Conservation (phyloP, 2,888 invertebrate genomes). For the Biston betularia region DNA sequence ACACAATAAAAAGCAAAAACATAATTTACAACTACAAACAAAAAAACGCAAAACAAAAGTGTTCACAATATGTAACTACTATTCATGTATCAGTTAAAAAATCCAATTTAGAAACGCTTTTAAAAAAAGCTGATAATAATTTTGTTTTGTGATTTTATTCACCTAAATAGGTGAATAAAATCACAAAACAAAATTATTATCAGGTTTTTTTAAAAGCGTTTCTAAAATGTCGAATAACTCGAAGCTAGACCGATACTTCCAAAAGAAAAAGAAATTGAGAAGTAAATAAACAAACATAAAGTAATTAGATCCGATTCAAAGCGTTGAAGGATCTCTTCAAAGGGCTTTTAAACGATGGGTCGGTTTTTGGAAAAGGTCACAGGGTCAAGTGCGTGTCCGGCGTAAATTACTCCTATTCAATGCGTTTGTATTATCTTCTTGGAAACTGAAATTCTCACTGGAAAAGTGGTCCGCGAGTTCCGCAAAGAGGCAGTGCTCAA, state of each 20-base stretch:
- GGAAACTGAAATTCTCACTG: slow-evolving; percentile 12
- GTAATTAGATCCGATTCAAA: slow-evolving; percentile 32
- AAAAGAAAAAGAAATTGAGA: slow-evolving; percentile 21
- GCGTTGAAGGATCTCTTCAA: slow-evolving; percentile 25
- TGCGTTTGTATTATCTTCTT: slow-evolving; percentile 11
- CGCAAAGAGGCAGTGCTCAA: background rate
- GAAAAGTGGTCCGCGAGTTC: slow-evolving; percentile 12
- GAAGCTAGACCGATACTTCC: slow-evolving; percentile 1
- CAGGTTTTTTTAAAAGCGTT: slow-evolving; percentile 3
- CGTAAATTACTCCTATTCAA: slow-evolving; percentile 29
- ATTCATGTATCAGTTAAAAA: no score
- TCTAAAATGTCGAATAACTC: slow-evolving; percentile 18
- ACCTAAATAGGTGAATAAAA: background rate
- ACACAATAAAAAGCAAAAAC: no score
- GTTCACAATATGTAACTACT: no score
- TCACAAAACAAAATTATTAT: slow-evolving; percentile 3
- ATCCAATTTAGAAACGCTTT: slow-evolving; percentile 6
- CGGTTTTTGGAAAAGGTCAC: slow-evolving; percentile 21
- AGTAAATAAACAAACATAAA: slow-evolving; percentile 29
- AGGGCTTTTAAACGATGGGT: slow-evolving; percentile 26
- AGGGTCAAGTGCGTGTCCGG: slow-evolving; percentile 23
- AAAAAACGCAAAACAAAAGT: no score
- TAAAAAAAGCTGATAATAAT: slow-evolving; percentile 8
- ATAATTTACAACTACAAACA: no score
- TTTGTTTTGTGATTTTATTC: background rate